These are phyloP conservation scores for Acanthornis magna DNA, from an alignment of 2,797 vertebrate species.

Conservation along the genomic window DNA sequence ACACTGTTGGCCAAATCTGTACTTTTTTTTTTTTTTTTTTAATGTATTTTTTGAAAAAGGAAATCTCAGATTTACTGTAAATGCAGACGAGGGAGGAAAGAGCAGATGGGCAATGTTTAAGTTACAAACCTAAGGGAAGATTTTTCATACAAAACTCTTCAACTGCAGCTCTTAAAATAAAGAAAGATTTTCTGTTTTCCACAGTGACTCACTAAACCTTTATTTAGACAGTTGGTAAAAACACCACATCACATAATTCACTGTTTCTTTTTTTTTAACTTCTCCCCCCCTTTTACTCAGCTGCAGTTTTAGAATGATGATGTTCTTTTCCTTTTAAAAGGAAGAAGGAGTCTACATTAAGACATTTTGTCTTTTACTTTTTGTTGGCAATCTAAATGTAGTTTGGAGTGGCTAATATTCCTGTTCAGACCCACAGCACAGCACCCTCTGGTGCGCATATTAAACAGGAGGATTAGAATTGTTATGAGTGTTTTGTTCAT, in stretches of 20 bases:
- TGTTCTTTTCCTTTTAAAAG: conserved; percentile 52
- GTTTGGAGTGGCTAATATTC: conserved; percentile 33
- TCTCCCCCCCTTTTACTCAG: neutral
- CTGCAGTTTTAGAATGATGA: conserved; percentile 47
- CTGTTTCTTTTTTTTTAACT: neutral
- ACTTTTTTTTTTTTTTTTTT: conserved; percentile 18
- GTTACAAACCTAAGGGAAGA: conserved; percentile 74
- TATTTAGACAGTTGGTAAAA: conserved; percentile 82
- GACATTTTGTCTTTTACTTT: conserved; percentile 41
- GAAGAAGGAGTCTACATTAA: conserved; percentile 53
- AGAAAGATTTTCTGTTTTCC: conserved; percentile 78
- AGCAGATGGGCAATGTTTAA: conserved; percentile 76
- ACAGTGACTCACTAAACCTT: conserved; percentile 79
- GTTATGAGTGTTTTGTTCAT: conserved; percentile 13
- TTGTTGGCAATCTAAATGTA: conserved; percentile 32
- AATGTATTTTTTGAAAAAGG: conserved; percentile 26
- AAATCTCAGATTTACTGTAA: conserved; percentile 71
- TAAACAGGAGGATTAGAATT: conserved; percentile 43
- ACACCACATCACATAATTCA: conserved; percentile 76
- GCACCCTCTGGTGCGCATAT: conserved; percentile 70
- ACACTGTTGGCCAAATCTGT: neutral
- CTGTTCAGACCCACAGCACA: conserved; percentile 49
- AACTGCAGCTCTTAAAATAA: conserved; percentile 76
- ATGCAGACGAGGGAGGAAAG: conserved; percentile 61
- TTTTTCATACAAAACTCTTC: conserved; percentile 71